Base-by-base conservation (phyloP, 2,113 vertebrate species). In the Noturus placidus region DNA sequence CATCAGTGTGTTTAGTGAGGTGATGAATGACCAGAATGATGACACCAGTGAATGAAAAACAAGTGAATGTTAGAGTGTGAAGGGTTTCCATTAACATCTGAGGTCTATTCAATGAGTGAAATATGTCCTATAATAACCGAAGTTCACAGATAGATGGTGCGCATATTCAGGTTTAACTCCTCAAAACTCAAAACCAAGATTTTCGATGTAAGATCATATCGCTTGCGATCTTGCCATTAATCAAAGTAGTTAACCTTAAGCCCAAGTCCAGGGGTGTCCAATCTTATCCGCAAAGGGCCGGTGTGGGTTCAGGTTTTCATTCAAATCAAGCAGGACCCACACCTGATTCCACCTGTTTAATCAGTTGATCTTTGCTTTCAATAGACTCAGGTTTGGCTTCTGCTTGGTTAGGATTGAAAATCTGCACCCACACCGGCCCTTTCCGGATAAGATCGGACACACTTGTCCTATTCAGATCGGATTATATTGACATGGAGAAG, bases 1-100 rank as follows among this genome's bases (percentile, higher is more conserved):
- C 78, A 80, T 80, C 78, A 80, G 30, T 57, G 78, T 80, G 78
- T 80, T 80, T 80, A 80, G 78, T 80, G 78, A 80, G 78, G 78
- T 80, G 78, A 80, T 80, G 52, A 80, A 80, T 57, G 78, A 35
- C 54, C 78, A 57, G 30, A 22, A 57, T 80, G 30, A 80, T 57
- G 50, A 50, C 76, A 54, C 6, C 76, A 54, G 27, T 54, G 13
- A 79, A 56, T 54, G 78, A 57, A 57, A 80, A 57, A 57, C 78
- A 80, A 57, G 78, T 35, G n/a, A 80, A 57, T 57, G 78, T 35
- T 80, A 80, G 30, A 80, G 78, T 33, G n/a, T 56, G 78, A 80
- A 80, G 78, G 52, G 30, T 80, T 57, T 80, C 78, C 9, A 57
- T 80, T 80, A 57, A 33, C 54, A 80, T 80, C 54, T 57, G 52